Evolutionary conservation across 1,140 invertebrate species (phyloP), one percentile per base, ranked within the genome.

Genomic region (Drosophila biarmipes): DNA sequence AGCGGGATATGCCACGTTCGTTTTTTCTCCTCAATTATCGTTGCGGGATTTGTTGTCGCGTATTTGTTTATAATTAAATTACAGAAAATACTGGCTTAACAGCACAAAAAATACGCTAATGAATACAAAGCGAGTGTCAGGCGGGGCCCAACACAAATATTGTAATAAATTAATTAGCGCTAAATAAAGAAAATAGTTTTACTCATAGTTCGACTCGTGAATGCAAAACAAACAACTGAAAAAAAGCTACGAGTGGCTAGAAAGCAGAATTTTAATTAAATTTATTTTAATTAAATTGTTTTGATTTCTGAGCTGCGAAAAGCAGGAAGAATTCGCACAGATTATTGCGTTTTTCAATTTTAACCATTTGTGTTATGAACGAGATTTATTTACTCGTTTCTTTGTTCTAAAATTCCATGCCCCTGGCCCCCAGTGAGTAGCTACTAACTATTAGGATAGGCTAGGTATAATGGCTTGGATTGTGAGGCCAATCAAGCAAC

Each of bases 51-150:
- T 87, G 81, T 80, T 86, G 63, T 81, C 85, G 56, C 73, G 63
- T 87, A 86, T 86, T 86, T 86, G 81, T 82, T 86, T 86, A 86
- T 86, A 86, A 86, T 86, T 86, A 86, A 86, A 87, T 86, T 86
- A 86, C 78, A 81, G 69, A 71, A 67, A 69, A 56, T 46, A 55
- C 38, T 51, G 64, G 46, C 38, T 68, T 24, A 24, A 24, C 24
- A 24, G 3, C 61, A 42, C 19, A 54, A 53, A 56, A 31, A 67
- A 49, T 42, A 62, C 21, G 62, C 74, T 43, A 76, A 73, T 67
- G 57, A 81, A 81, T 73, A 63, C 53, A 55, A 48, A 73, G 46
- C 27, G 43, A 38, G 56, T 61, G 69, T 38, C 38, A 42, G 34
- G 10, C 40, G 17, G 19, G 42, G 53, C 49, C 69, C 63, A 73